These are phyloP conservation scores for Laticauda laticaudata DNA, from an alignment of 2,113 vertebrate species.

Conservation along the genomic window DNA sequence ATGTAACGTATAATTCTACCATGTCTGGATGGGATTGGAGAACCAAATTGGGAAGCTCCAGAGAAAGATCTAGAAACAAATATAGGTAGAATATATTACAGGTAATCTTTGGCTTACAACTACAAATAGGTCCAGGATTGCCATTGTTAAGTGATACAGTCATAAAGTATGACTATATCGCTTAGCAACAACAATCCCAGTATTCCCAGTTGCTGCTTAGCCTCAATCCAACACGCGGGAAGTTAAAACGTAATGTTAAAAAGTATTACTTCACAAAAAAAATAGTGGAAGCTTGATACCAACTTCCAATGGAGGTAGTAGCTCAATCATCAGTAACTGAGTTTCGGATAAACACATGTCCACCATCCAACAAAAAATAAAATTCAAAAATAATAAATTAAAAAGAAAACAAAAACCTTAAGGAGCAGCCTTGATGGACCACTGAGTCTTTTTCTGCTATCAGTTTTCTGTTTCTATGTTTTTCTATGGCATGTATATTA, in stretches of 20 bases:
- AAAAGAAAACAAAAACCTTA: background rate
- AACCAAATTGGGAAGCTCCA: background rate
- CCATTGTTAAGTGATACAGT: background rate
- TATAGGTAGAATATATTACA: background rate
- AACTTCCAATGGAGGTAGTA: background rate
- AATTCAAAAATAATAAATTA: background rate
- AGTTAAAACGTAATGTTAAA: background rate
- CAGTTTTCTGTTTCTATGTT: background rate
- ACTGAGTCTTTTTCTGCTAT: background rate
- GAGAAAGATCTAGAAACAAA: background rate
- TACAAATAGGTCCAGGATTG: background rate
- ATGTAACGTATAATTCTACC: background rate
- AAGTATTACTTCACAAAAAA: background rate
- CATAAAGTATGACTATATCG: background rate
- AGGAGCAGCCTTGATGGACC: background rate
- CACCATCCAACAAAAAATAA: too few species aligned
- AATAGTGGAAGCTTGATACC: background rate
- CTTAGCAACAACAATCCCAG: background rate
- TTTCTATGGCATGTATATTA: background rate
- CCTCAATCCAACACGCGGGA: background rate
- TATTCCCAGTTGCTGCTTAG: background rate
- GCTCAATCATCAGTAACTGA: background rate
- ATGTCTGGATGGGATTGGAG: background rate
- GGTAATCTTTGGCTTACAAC: background rate
- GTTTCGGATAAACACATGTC: background rate